Conservation (phyloP, 2,888 invertebrate species). For the Stenurella melanura region DNA sequence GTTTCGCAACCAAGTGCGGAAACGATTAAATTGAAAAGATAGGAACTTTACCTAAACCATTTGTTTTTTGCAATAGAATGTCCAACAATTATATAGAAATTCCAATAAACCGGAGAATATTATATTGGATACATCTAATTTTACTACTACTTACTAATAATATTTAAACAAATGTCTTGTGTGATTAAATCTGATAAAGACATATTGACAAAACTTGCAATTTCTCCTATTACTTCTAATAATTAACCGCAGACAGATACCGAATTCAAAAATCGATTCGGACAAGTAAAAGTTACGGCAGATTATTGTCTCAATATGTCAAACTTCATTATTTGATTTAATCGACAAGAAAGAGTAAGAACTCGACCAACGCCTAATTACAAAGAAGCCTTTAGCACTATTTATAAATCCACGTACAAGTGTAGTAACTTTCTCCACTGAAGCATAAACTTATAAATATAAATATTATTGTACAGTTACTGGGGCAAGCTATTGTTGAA, state of each 20-base stretch:
- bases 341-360: background rate
- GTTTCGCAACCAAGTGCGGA: too few species aligned
- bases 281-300: background rate
- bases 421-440: slow-evolving; percentile 37
- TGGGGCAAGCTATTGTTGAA: slow-evolving; percentile 29
- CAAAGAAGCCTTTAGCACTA: slow-evolving; percentile 25
- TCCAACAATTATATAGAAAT: background rate
- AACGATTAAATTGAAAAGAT: too few species aligned
- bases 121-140: too few species aligned
- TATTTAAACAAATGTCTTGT: too few species aligned
- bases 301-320: background rate
- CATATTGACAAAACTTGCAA: background rate
- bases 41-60: too few species aligned
- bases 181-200: too few species aligned
- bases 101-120: background rate
- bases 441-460: slow-evolving; percentile 24
- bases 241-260: background rate
- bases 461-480: slow-evolving; percentile 23
- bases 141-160: too few species aligned
- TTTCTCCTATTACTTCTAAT: background rate
- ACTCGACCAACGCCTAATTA: slow-evolving; percentile 28
- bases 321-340: background rate
- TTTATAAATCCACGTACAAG: slow-evolving; percentile 3
- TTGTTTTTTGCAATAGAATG: background rate
- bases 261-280: background rate